These are phyloP conservation scores for Calonectris borealis DNA, from an alignment of 2,113 vertebrate species.

Conservation along the genomic window DNA sequence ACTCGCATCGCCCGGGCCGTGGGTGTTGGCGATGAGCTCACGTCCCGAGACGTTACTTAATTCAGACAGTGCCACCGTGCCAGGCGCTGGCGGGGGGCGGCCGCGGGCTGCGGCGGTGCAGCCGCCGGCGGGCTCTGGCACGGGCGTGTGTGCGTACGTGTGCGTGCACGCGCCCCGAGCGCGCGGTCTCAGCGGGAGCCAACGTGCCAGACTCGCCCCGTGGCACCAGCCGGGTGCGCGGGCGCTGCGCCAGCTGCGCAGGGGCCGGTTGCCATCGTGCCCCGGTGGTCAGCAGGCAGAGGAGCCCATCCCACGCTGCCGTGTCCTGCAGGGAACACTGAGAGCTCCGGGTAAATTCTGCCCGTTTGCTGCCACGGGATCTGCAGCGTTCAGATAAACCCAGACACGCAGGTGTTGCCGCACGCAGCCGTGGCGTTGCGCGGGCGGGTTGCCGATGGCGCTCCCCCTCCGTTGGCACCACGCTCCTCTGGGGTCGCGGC, in stretches of 20 bases:
- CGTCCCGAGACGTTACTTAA: background rate
- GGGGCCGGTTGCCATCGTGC: rapidly evolving
- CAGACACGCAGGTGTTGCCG: background rate
- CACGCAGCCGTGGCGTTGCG: background rate
- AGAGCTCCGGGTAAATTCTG: background rate
- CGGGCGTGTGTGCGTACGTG: background rate
- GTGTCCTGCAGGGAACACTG: background rate
- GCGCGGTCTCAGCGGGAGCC: background rate
- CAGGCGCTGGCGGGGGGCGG: background rate
- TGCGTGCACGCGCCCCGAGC: background rate
- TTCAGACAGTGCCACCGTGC: background rate
- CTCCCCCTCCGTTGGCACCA: background rate
- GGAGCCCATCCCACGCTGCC: rapidly evolving
- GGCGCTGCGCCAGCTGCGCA: rapidly evolving
- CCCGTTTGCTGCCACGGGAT: background rate
- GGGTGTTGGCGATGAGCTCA: constrained; percentile 16
- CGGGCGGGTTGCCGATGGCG: background rate
- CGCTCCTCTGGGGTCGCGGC: rapidly evolving
- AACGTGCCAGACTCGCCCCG: background rate
- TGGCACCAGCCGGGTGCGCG: background rate
- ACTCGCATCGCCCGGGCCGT: background rate
- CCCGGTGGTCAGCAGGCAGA: background rate
- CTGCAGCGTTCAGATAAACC: background rate
- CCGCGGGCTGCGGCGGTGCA: background rate
- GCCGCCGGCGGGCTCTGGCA: background rate